Conservation (phyloP, 1,140 invertebrate species). For the Teleopsis dalmanni region DNA sequence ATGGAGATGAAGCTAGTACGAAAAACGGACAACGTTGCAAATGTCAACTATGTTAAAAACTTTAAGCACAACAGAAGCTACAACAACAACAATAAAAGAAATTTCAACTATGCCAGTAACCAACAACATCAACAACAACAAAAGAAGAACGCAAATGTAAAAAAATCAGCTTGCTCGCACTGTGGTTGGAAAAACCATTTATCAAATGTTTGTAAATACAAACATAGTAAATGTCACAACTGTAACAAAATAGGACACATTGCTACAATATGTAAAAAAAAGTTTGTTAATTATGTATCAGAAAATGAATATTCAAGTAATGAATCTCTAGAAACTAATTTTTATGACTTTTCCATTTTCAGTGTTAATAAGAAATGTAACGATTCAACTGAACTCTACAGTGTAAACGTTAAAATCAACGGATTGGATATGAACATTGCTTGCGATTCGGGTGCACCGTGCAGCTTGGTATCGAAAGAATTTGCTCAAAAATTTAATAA, state of each 20-base stretch:
- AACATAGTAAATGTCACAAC: neutral
- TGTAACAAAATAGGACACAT: slow-evolving; percentile 9
- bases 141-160: neutral
- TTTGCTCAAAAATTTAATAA: slow-evolving; percentile 7
- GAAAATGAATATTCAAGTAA: neutral
- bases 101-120: no score
- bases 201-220: neutral
- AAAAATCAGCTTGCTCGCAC: neutral
- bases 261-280: slow-evolving; percentile 1
- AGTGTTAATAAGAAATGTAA: neutral
- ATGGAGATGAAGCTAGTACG: slow-evolving; percentile 8
- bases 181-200: neutral
- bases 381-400: slow-evolving; percentile 2
- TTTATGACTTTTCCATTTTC: slow-evolving; percentile 6
- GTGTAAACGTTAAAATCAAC: slow-evolving; percentile 2
- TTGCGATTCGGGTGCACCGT: slow-evolving; percentile 8
- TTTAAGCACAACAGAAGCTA: neutral
- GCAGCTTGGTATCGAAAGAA: slow-evolving; percentile 7
- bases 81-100: slow-evolving; percentile 1
- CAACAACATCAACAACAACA: no score
- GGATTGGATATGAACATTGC: neutral
- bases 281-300: slow-evolving; percentile 7
- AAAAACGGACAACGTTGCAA: neutral
- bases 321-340: slow-evolving; percentile 1
- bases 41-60: neutral